Evolutionary conservation across 2,113 vertebrate genomes (phyloP), one percentile per base, ranked within the genome.

Genomic region (Salvelinus fontinalis): DNA sequence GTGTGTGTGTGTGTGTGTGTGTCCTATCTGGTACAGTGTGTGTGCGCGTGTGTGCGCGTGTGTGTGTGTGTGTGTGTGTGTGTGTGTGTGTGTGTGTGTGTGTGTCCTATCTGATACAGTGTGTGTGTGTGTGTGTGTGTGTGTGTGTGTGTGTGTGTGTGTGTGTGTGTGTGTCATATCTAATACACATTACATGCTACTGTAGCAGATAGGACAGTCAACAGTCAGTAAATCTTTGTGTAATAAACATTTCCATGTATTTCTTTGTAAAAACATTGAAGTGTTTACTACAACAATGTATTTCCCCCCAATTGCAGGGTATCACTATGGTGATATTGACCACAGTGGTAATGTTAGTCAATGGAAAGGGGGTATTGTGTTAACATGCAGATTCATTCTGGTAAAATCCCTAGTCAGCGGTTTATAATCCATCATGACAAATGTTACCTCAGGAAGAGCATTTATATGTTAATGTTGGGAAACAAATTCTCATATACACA

Each of bases 381-480:
- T 81, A 84, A 89, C 87, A 86, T 89, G 86, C 87, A 89, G 87
- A 90, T 89, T 48, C n/a, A 72, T 76, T 27, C n/a, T 1, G 67
- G 72, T 71, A 67, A 84, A 84, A 81, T 85, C 83, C 74, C 85
- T 85, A 87, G 3, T 31, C 85, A 1, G 24, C 24, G 24, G 24
- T 24, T 24, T 24, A 75, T 83, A 89, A 86, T 89, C 84, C 72
- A 75, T 78, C 75, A 81, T 89, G 86, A 89, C 87, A 82, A 89
- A 89, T 78, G 79, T 60, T 75, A 85, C 70, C 49, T 77, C 48
- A 77, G 67, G 54, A 75, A 27, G 18, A 18, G 44, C 44, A 75
- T 83, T 79, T 75, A 82, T 69, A 70, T 82, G 76, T 71, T 71
- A 80, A 75, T 29, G 75, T 22, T 59, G 57, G 69, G 79, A 79